Percentiles rank a stretch among this genome's conserved stretches.
phyloP scores from a whole-genome alignment of 2,888 invertebrate species.

The Patella depressa region DNA sequence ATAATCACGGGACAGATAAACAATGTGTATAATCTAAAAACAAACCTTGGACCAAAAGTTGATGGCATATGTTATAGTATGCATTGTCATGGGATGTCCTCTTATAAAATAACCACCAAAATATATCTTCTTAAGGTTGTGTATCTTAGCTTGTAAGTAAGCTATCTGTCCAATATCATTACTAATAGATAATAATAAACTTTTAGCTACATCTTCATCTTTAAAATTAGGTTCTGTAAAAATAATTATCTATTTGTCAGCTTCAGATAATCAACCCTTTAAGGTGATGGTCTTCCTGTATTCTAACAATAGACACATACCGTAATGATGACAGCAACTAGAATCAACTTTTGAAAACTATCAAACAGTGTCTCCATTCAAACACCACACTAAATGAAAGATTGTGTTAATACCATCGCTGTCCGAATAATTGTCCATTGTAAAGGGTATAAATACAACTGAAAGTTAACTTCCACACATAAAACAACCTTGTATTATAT shows the following conservation, averaged over 20 bases:
- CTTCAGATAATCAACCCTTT: too few relatives aligned
- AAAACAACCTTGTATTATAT: too few relatives aligned
- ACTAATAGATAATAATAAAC: constrained; percentile 78
- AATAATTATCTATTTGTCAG: background rate
- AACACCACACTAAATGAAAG: too few relatives aligned
- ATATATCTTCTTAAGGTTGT: constrained; percentile 77
- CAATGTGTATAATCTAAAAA: background rate
- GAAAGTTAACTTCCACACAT: too few relatives aligned
- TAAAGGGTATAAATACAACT: too few relatives aligned
- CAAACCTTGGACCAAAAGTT: constrained; percentile 79
- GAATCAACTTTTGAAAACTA: too few relatives aligned
- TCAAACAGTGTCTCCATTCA: too few relatives aligned
- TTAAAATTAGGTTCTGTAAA: constrained; percentile 62
- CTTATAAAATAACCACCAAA: constrained; percentile 81
- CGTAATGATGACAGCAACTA: too few relatives aligned
- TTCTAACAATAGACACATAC: too few relatives aligned
- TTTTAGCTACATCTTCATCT: constrained; percentile 78
- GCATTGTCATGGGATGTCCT: constrained; percentile 80
- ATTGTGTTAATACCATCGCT: too few relatives aligned
- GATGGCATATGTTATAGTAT: constrained; percentile 79
- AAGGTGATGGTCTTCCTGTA: too few relatives aligned
- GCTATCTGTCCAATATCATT: constrained; percentile 83
- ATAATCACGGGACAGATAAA: background rate
- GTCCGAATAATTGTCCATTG: too few relatives aligned
- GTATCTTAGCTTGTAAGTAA: constrained; percentile 78